Conservation (phyloP, 2,797 vertebrate species). For the Anableps anableps region DNA sequence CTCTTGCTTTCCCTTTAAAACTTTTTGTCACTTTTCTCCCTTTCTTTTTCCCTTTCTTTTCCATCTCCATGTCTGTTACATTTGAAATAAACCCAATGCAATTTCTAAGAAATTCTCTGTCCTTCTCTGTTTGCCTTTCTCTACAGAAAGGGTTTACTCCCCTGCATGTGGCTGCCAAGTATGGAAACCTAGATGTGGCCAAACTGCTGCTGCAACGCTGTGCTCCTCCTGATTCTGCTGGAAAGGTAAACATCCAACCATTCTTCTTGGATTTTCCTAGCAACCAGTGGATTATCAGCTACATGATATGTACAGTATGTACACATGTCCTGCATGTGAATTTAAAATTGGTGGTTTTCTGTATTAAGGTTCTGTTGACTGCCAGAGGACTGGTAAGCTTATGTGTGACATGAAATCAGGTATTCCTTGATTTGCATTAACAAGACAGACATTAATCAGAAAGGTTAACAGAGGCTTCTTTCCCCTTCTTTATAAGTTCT, state of each 20-base stretch:
- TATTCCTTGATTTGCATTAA: constrained; percentile 48
- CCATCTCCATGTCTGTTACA: too few species aligned
- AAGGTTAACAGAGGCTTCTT: constrained; percentile 44
- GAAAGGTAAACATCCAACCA: constrained; percentile 85
- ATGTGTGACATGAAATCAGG: constrained; percentile 35
- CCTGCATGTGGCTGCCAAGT: constrained; percentile 95
- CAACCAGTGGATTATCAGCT: background rate
- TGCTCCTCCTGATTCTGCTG: constrained; percentile 89
- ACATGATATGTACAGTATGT: background rate
- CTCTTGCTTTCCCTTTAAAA: too few species aligned
- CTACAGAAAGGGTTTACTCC: constrained; percentile 97
- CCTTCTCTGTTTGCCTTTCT: background rate
- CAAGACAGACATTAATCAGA: constrained; percentile 33
- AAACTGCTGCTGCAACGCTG: constrained; percentile 92
- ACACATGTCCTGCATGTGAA: background rate
- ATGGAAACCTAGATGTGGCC: constrained; percentile 95
- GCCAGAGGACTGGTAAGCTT: constrained; percentile 56
- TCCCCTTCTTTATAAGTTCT: background rate
- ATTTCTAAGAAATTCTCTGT: too few species aligned
- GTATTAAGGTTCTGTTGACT: constrained; percentile 60
- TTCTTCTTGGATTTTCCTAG: background rate
- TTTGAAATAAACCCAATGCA: too few species aligned
- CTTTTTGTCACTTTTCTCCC: too few species aligned
- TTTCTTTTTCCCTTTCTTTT: too few species aligned
- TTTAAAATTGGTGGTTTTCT: constrained; percentile 34